Conservation (phyloP, 2,797 vertebrate genomes). For the Craterocephalus amniculus region DNA sequence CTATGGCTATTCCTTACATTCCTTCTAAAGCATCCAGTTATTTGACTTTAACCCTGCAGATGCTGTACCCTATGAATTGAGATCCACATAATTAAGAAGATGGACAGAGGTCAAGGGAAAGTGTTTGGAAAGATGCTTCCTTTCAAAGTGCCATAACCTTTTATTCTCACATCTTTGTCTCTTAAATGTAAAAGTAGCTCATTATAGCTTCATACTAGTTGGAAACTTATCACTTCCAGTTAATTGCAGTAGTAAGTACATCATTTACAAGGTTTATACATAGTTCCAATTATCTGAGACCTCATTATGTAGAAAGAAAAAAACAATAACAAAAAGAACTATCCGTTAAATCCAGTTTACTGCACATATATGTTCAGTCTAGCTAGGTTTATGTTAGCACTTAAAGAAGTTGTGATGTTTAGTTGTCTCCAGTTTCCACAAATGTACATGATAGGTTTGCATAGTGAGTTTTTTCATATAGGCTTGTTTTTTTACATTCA, state of each 20-base stretch:
- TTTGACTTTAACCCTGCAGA: slow-evolving; percentile 24
- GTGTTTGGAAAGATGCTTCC: slow-evolving; percentile 10
- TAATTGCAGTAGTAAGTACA: slow-evolving; percentile 23
- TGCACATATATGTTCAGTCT: slow-evolving; percentile 39
- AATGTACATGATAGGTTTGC: slow-evolving; percentile 46
- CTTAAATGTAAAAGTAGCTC: slow-evolving; percentile 30
- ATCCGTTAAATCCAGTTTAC: slow-evolving; percentile 29
- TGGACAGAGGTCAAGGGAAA: slow-evolving; percentile 15
- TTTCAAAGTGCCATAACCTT: slow-evolving; percentile 10
- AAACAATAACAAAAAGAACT: slow-evolving; percentile 2
- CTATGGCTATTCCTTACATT: slow-evolving; percentile 25
- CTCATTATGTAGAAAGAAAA: slow-evolving; percentile 29
- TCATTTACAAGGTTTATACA: slow-evolving; percentile 33
- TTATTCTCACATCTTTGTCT: slow-evolving; percentile 11
- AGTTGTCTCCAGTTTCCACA: slow-evolving; percentile 37
- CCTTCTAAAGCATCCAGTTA: slow-evolving; percentile 18
- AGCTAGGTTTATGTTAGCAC: slow-evolving; percentile 60
- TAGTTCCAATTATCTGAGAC: slow-evolving; percentile 45
- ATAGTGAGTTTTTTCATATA: slow-evolving; percentile 30
- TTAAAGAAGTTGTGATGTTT: slow-evolving; percentile 45
- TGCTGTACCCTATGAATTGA: slow-evolving; percentile 19
- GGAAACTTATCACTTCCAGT: slow-evolving; percentile 13
- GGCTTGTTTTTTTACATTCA: slow-evolving; percentile 37
- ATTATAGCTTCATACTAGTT: slow-evolving; percentile 27
- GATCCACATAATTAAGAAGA: slow-evolving; percentile 21